Evolutionary conservation across 1,140 invertebrate genomes (phyloP), one percentile per base, ranked within the genome.

Genomic region (Ericerus pela): DNA sequence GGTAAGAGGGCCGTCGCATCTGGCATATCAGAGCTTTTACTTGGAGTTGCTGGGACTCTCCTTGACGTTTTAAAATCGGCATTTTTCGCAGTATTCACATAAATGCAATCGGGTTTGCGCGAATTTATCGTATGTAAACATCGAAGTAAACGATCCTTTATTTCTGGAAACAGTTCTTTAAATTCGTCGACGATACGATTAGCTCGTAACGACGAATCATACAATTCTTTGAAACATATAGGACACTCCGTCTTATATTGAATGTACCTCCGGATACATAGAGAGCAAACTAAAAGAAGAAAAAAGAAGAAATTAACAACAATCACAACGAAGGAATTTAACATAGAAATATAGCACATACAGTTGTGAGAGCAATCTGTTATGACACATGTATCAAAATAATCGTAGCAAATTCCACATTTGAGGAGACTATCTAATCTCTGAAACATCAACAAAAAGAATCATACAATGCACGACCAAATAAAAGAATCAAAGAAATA

Each of bases 221-320:
- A 70, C 31, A 69, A 68, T 62, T 73, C 68, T 56, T 69, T 64
- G 56, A 70, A 75, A 64, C 76, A 78, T 14, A 62, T 61, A 11
- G 76, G 76, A 61, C 76, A 78, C 54, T 74, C 68, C 0, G 68
- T 70, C 64, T 74, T 75, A 38, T 73, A 75, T 54, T 70, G 69
- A 41, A 78, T 66, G 60, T 71, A 76, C 43, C 72, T 73, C 57
- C 76, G 66, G 30, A 78, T 77, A 54, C 76, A 78, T 6, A 76
- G 41, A 0, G 75, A 77, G 62, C 76, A 78, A 68, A 74, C 76
- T 78, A 62, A 43, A 70, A 67, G 66, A 53, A 53, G 52, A 53
- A 51, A 53, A 53, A 20, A 36, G 12, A 41, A 60, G 55, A 53
- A 29, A 27, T 22, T 31, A 4, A 18, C n/a, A 24, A 43, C 26